Conservation (phyloP, 2,888 invertebrate genomes). For the Melolontha melolontha region DNA sequence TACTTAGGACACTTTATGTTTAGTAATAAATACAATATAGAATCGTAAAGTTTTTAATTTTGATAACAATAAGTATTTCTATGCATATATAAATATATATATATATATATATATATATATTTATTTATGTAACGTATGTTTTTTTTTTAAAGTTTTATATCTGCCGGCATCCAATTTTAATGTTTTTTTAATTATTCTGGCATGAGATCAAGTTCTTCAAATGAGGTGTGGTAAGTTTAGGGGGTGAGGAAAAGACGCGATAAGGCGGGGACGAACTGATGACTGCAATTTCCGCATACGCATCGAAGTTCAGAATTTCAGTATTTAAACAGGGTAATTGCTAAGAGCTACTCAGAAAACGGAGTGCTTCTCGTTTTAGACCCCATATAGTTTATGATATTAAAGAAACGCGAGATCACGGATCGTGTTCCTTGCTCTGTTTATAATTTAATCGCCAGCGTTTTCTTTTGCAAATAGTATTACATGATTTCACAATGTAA, state of each 20-base stretch:
- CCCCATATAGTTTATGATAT: not conserved
- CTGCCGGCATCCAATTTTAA: conserved; percentile 8
- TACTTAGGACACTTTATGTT: not conserved
- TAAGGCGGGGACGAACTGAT: conserved; percentile 9
- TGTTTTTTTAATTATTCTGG: conserved; percentile 20
- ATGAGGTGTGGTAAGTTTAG: too few relatives aligned
- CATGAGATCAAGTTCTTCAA: not conserved
- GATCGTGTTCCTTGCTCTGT: not conserved
- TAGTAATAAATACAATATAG: too few relatives aligned
- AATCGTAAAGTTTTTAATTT: too few relatives aligned
- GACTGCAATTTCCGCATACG: conserved; percentile 22
- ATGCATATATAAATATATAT: too few relatives aligned
- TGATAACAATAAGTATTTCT: too few relatives aligned
- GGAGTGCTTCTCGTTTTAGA: conserved; percentile 7
- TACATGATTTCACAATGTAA: too few relatives aligned
- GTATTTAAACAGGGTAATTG: conserved; percentile 8
- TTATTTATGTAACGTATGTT: not conserved
- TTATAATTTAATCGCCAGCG: too few relatives aligned
- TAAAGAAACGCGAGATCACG: not conserved
- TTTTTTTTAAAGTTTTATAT: not conserved
- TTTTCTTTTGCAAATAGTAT: not conserved
- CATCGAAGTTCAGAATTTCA: conserved; percentile 1
- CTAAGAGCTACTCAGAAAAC: conserved; percentile 11
- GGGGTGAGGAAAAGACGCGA: not conserved
- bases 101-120: too few relatives aligned